phyloP scores from a whole-genome alignment of 2,888 invertebrate genomes.

The Zeuzera pyrina region DNA sequence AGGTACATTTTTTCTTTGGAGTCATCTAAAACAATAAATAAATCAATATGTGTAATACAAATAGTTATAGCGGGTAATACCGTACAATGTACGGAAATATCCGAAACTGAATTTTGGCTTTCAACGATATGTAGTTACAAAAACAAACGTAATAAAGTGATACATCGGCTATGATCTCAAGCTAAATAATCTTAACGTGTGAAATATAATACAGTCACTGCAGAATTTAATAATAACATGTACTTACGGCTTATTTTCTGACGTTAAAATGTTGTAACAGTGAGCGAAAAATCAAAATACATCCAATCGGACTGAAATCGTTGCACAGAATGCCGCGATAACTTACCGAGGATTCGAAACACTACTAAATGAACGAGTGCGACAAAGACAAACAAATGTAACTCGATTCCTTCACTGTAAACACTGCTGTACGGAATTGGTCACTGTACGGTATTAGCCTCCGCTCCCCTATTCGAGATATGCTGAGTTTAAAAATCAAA shows the following conservation, averaged over 20 bases:
- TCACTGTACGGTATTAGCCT: slow-evolving; percentile 1
- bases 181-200: background rate
- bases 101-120: slow-evolving; percentile 2
- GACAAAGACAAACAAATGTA: background rate
- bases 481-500: too few relatives aligned
- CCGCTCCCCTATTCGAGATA: slow-evolving; percentile 2
- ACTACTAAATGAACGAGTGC: background rate
- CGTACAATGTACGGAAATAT: background rate
- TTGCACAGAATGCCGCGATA: background rate
- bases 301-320: background rate
- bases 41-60: background rate
- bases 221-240: slow-evolving; percentile 1
- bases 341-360: background rate
- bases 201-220: background rate
- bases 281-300: background rate
- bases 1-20: slow-evolving; percentile 2
- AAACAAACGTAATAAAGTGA: background rate
- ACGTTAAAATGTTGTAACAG: background rate
- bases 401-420: background rate
- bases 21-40: slow-evolving; percentile 1
- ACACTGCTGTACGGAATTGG: slow-evolving; percentile 1
- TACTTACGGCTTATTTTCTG: slow-evolving; percentile 1
- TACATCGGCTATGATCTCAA: background rate
- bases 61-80: slow-evolving; percentile 1
- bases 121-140: background rate